Evolutionary conservation across 2,888 invertebrate genomes (phyloP).

Genomic region (Lepidocyrtinus sp.): DNA sequence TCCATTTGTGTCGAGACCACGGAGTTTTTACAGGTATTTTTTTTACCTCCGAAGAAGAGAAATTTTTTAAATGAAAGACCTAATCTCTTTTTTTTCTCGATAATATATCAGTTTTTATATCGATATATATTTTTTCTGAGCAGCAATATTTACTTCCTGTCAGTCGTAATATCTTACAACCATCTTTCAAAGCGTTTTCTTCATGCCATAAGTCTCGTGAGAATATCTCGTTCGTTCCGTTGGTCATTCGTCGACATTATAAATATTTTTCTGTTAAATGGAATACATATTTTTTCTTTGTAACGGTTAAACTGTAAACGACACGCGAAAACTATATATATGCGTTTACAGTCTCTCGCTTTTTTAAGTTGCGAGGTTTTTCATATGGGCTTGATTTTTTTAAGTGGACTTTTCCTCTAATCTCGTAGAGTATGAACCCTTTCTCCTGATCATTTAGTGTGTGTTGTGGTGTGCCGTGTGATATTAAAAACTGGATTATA

Average conservation of each 20-base stretch:
- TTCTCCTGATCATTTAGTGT: neutral
- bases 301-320: conserved; percentile 52
- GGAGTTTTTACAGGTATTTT: conserved; percentile 69
- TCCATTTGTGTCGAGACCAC: conserved; percentile 70
- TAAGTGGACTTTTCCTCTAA: neutral
- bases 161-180: neutral
- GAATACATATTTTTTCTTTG: neutral
- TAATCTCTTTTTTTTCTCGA: neutral
- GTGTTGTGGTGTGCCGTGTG: neutral
- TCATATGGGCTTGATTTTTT: neutral
- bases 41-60: neutral
- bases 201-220: conserved; percentile 54
- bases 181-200: too few species aligned
- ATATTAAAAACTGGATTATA: neutral
- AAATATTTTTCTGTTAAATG: conserved; percentile 41
- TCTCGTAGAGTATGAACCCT: neutral
- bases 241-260: too few species aligned
- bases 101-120: neutral
- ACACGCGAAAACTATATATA: conserved; percentile 5
- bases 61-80: neutral
- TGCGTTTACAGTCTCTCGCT: conserved; percentile 60
- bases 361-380: conserved; percentile 49
- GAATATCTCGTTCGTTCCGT: conserved; percentile 48
- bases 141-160: neutral
- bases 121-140: neutral